A percentile compares a stretch with the other conserved stretches of the same genome.
These are phyloP conservation scores for Xyrichtys novacula DNA, from an alignment of 2,797 vertebrate species.

Conservation along the genomic window DNA sequence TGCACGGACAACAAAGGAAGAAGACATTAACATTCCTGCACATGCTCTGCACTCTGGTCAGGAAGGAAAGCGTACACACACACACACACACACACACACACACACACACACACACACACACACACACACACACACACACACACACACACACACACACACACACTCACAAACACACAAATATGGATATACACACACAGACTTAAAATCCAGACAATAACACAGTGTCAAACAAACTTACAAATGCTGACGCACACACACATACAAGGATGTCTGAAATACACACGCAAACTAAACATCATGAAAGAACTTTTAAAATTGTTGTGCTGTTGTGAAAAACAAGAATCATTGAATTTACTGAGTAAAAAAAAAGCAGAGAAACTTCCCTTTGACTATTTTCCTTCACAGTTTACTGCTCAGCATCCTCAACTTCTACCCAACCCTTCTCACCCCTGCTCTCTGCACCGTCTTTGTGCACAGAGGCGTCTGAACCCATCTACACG, in stretches of 20 bases:
- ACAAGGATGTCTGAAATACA: neutral
- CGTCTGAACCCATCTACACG: neutral
- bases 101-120: slow-evolving; percentile 13
- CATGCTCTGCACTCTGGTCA: slow-evolving; percentile 65
- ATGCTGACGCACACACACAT: neutral
- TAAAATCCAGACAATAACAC: neutral
- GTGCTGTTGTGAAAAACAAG: too few species aligned
- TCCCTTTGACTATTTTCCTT: too few species aligned
- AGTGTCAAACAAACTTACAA: neutral
- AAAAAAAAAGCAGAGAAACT: too few species aligned
- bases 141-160: neutral
- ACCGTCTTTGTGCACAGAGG: neutral
- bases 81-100: slow-evolving; percentile 15
- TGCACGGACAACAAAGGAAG: slow-evolving; percentile 77
- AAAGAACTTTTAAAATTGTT: too few species aligned
- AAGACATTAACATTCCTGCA: slow-evolving; percentile 81
- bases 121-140: neutral
- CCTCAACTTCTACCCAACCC: neutral
- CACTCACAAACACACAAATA: neutral
- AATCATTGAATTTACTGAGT: too few species aligned
- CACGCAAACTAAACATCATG: too few species aligned
- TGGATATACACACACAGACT: neutral
- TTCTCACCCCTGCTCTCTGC: slow-evolving; percentile 3
- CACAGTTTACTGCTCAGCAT: slow-evolving; percentile 8
- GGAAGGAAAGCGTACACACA: slow-evolving; percentile 47